Evolutionary conservation across 92 coral and sea anemone genomes (phyloP).

Genomic region (Umimayanthus kanabou): DNA sequence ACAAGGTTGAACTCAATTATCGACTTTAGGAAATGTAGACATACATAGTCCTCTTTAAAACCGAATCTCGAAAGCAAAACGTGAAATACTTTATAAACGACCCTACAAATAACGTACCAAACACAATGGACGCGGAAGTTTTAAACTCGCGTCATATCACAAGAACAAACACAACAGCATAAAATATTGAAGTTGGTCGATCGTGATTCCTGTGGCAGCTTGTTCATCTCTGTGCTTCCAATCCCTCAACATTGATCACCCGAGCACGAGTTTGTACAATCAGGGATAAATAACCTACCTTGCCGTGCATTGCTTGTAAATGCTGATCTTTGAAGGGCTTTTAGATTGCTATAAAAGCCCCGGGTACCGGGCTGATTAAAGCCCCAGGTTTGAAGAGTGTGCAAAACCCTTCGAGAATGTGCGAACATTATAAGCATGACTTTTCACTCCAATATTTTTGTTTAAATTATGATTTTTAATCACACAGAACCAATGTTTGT

Average conservation of each 20-base stretch:
- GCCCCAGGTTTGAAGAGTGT: slow-evolving; percentile 1
- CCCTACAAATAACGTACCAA: neutral
- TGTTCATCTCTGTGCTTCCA: neutral
- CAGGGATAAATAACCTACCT: slow-evolving; percentile 9
- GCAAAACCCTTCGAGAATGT: slow-evolving; percentile 11
- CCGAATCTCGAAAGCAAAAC: neutral
- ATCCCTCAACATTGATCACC: neutral
- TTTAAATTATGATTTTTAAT: slow-evolving; percentile 16
- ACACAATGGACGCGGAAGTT: neutral
- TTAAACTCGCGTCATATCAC: neutral
- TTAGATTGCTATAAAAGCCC: neutral
- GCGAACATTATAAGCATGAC: slow-evolving; percentile 5
- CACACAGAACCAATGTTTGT: slow-evolving; percentile 22
- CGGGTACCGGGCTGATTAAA: neutral
- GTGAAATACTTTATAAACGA: neutral
- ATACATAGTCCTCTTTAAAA: neutral
- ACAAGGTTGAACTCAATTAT: neutral
- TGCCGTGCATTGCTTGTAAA: slow-evolving; percentile 1
- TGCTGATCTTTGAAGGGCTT: slow-evolving; percentile 6
- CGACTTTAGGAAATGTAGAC: neutral
- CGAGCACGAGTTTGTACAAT: neutral
- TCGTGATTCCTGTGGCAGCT: neutral
- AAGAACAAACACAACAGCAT: neutral
- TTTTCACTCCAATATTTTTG: slow-evolving; percentile 1
- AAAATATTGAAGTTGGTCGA: neutral